A percentile compares a stretch with the other conserved stretches of the same genome.
These are phyloP conservation scores for Ptiloglossa arizonensis DNA, from an alignment of 1,140 invertebrate species.

Conservation along the genomic window DNA sequence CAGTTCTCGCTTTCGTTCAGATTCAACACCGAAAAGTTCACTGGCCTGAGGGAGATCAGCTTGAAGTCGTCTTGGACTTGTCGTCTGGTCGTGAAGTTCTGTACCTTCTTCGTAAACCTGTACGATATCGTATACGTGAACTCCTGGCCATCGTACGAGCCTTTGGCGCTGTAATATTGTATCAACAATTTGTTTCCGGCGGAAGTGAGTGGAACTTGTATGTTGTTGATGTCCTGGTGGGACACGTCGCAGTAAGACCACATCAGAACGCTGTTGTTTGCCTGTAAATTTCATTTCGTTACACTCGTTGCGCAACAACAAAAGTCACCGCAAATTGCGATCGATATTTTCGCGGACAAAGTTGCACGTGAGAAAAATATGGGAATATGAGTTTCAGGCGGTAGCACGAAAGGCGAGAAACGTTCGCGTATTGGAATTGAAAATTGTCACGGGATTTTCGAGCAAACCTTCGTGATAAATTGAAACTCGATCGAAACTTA, in stretches of 20 bases:
- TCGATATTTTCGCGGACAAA: no score
- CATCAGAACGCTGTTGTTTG: conserved; percentile 69
- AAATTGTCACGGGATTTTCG: no score
- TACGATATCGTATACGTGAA: conserved; percentile 76
- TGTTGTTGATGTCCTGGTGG: conserved; percentile 76
- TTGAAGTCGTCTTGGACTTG: conserved; percentile 66
- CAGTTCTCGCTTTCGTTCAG: conserved; percentile 72
- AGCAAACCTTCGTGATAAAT: no score
- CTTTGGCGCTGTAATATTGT: conserved; percentile 74
- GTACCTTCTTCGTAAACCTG: conserved; percentile 67
- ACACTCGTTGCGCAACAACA: no score
- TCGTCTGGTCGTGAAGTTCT: conserved; percentile 63
- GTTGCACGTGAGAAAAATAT: no score
- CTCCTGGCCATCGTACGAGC: conserved; percentile 74
- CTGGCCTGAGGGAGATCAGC: conserved; percentile 73
- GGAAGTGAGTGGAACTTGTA: conserved; percentile 71
- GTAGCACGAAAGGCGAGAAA: no score
- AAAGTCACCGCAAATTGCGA: no score
- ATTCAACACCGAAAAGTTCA: conserved; percentile 75
- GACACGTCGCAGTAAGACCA: conserved; percentile 76
- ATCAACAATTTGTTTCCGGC: conserved; percentile 71
- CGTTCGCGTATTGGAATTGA: no score
- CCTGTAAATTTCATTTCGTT: conserved; percentile 43
- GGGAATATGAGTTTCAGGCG: no score
- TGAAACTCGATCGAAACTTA: no score